A percentile compares a stretch with the other conserved stretches of the same genome.
These are phyloP conservation scores for Yponomeuta plumbellus DNA, from an alignment of 2,888 invertebrate species.

Conservation along the genomic window DNA sequence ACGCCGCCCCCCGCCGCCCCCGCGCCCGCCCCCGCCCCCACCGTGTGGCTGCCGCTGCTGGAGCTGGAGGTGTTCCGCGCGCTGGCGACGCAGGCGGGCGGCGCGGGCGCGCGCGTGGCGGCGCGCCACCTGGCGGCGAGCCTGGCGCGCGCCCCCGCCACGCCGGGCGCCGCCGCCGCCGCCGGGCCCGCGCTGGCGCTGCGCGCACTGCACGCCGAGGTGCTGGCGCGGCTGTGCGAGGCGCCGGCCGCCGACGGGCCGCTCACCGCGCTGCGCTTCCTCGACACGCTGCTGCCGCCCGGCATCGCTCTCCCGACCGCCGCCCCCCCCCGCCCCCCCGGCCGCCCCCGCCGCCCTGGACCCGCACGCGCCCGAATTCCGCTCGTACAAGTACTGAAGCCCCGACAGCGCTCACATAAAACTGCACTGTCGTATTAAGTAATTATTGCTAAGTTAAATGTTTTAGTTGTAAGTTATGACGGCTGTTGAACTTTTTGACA, in stretches of 20 bases:
- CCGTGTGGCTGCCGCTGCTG: constrained; percentile 28
- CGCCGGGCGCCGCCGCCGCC: neutral
- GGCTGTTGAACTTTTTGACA: no score
- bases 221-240: constrained; percentile 5
- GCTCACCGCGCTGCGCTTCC: no score
- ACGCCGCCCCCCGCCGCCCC: constrained; percentile 26
- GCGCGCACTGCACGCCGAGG: constrained; percentile 12
- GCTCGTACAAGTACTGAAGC: no score
- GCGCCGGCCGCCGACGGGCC: no score
- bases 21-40: constrained; percentile 9
- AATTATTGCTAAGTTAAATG: no score
- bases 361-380: constrained; percentile 16
- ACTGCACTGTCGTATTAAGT: no score
- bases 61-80: constrained; percentile 28
- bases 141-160: neutral
- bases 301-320: no score
- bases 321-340: constrained; percentile 13
- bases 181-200: neutral
- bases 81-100: neutral
- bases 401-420: no score
- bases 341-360: constrained; percentile 18
- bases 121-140: neutral
- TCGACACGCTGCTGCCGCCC: neutral
- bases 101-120: neutral
- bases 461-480: no score